Evolutionary conservation across 2,888 invertebrate species (phyloP).

Genomic region (Cotesia congregata): DNA sequence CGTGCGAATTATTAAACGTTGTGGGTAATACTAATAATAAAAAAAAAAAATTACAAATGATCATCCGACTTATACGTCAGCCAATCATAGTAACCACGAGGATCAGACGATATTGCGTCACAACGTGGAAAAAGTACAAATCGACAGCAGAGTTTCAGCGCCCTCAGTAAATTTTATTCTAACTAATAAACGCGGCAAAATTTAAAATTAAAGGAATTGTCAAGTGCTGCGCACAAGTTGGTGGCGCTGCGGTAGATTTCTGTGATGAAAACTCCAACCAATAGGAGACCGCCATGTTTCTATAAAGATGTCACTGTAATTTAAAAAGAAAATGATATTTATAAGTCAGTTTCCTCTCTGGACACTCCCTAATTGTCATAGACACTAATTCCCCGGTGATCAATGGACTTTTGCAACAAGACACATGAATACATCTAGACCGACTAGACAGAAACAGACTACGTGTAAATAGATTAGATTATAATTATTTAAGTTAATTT

Average conservation of each 20-base stretch:
- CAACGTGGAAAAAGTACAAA: conserved; percentile 17
- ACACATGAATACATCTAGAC: not conserved
- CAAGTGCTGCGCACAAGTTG: no score
- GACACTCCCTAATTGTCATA: not conserved
- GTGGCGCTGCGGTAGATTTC: no score
- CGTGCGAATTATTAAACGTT: conserved; percentile 56
- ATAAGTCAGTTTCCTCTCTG: not conserved
- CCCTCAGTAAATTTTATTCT: not conserved
- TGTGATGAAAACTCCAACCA: not conserved
- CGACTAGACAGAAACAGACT: conserved; percentile 16
- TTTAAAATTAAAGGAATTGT: not conserved
- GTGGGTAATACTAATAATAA: conserved; percentile 38
- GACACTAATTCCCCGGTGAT: not conserved
- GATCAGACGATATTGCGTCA: conserved; percentile 78
- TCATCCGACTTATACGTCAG: conserved; percentile 59
- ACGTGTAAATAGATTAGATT: conserved; percentile 61
- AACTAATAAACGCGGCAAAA: not conserved
- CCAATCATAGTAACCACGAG: conserved; percentile 74
- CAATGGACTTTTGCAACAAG: not conserved
- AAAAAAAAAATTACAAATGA: conserved; percentile 59
- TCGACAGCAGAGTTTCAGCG: not conserved
- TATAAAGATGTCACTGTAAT: not conserved
- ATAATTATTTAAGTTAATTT: conserved; percentile 59
- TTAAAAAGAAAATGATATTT: not conserved
- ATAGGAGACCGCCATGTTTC: not conserved